Evolutionary conservation across 2,113 vertebrate species (phyloP).

Genomic region (Lepus timidus): DNA sequence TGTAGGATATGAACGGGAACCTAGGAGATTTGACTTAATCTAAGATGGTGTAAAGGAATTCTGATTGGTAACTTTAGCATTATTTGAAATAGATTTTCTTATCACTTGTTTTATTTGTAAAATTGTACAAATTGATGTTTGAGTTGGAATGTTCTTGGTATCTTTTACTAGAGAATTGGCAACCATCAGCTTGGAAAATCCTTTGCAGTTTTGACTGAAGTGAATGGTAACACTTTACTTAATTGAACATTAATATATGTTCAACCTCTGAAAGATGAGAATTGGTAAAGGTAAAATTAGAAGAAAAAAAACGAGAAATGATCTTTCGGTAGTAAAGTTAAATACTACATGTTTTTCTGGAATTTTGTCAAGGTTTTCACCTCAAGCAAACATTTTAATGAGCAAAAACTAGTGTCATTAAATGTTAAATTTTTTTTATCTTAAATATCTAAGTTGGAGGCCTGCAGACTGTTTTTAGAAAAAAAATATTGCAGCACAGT

Average conservation of each 20-base stretch:
- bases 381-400: neutral
- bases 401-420: neutral
- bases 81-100: neutral
- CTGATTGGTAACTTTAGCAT: neutral
- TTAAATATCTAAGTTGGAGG: neutral
- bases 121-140: conserved; percentile 1
- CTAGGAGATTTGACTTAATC: neutral
- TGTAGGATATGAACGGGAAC: neutral
- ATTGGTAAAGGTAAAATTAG: neutral
- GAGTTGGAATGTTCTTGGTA: conserved; percentile 26
- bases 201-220: conserved; percentile 11
- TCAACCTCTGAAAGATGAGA: neutral
- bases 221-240: neutral
- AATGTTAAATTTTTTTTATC: neutral
- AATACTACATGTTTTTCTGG: neutral
- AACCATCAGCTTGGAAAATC: neutral
- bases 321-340: neutral
- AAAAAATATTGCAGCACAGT: neutral
- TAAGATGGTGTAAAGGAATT: neutral
- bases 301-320: neutral
- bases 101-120: conserved; percentile 52
- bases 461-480: neutral
- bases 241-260: neutral
- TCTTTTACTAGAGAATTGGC: conserved; percentile 8
- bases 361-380: conserved; percentile 14